Percentiles rank a stretch among this genome's conserved stretches.
phyloP scores from a whole-genome alignment of 2,888 invertebrate species.

The Erebia ligea region DNA sequence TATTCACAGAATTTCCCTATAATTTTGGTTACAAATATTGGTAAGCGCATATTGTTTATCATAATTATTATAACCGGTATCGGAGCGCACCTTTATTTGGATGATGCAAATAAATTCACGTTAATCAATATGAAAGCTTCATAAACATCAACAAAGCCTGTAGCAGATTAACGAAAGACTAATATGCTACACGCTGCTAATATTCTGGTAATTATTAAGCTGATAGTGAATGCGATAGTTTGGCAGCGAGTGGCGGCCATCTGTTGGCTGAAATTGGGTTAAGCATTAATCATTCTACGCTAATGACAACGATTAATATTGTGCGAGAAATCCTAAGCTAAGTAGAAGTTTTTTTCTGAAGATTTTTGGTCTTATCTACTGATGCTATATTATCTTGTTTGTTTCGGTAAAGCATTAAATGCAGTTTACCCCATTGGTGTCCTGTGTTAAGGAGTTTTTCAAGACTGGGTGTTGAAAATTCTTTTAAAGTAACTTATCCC shows the following conservation, averaged over 20 bases:
- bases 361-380: neutral
- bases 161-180: constrained; percentile 41
- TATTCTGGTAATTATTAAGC: constrained; percentile 40
- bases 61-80: constrained; percentile 17
- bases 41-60: neutral
- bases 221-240: constrained; percentile 42
- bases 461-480: neutral
- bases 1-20: neutral
- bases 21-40: neutral
- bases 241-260: constrained; percentile 48
- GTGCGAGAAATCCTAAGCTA: constrained; percentile 32
- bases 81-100: constrained; percentile 6
- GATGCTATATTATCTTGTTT: neutral
- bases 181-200: constrained; percentile 38
- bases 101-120: constrained; percentile 34
- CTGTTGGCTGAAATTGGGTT: constrained; percentile 53
- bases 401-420: neutral
- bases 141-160: constrained; percentile 39
- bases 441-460: no score
- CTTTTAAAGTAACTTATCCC: no score
- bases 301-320: constrained; percentile 51
- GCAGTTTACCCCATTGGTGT: no score
- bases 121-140: constrained; percentile 36
- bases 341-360: constrained; percentile 5
- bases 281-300: constrained; percentile 55